A percentile compares a stretch with the other conserved stretches of the same genome.
Conservation (phyloP, 2,888 invertebrate species). For the Rotaria magnacalcarata region DNA sequence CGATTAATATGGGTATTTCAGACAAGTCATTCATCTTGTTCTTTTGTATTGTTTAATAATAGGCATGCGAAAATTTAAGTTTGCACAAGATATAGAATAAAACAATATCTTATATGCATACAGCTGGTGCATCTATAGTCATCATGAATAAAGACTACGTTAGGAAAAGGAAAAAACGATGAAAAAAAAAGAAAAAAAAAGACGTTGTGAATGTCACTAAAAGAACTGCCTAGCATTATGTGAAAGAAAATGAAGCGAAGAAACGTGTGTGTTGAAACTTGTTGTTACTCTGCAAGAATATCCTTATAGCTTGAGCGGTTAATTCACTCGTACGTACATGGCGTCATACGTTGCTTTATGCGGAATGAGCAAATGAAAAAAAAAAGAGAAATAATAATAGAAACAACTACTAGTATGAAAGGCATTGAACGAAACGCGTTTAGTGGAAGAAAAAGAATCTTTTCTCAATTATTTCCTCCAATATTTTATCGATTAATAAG, state of each 20-base stretch:
- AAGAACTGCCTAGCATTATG: neutral
- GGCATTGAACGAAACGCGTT: neutral
- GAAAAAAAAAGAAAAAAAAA: neutral
- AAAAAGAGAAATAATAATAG: neutral
- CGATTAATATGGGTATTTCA: neutral
- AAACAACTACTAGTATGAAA: neutral
- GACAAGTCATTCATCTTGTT: neutral
- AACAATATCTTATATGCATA: neutral
- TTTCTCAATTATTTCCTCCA: neutral
- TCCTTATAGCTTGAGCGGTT: neutral
- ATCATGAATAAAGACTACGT: neutral
- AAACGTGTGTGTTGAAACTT: neutral
- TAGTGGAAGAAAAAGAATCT: neutral
- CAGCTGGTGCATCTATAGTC: neutral
- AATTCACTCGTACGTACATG: neutral
- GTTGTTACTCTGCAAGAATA: neutral
- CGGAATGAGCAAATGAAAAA: neutral
- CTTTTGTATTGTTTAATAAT: neutral
- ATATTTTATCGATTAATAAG: neutral
- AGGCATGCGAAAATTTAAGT: neutral
- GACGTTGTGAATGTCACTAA: neutral
- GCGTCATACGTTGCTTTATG: neutral
- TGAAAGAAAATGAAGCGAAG: neutral
- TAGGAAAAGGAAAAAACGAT: neutral
- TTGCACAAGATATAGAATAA: neutral